phyloP scores from a whole-genome alignment of 2,797 vertebrate genomes.

The Hippopotamyrus pictus region DNA sequence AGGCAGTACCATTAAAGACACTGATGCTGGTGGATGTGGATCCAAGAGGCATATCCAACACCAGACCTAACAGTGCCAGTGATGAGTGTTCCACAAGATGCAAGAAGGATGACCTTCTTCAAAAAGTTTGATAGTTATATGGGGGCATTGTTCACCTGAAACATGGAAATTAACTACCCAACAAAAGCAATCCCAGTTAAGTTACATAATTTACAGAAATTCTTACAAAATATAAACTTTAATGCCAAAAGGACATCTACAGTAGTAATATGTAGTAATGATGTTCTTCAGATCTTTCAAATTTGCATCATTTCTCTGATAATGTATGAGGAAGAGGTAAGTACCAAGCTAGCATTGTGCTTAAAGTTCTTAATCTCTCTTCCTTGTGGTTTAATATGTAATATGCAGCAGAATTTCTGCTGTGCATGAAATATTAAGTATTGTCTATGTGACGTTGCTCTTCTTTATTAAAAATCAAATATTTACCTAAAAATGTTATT shows the following conservation, averaged over 20 bases:
- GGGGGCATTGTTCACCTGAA: not conserved
- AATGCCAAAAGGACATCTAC: not conserved
- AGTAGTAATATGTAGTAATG: no score
- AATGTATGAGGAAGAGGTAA: not conserved
- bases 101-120: not conserved
- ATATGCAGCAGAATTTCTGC: not conserved
- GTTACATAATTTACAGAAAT: not conserved
- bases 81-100: not conserved
- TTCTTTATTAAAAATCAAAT: not conserved
- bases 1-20: not conserved
- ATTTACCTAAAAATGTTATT: not conserved
- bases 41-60: not conserved
- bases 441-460: no score
- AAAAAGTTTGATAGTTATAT: not conserved
- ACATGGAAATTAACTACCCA: not conserved
- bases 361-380: not conserved
- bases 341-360: not conserved
- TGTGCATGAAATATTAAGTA: not conserved
- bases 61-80: not conserved
- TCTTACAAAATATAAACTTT: not conserved
- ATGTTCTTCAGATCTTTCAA: not conserved
- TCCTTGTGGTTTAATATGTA: not conserved
- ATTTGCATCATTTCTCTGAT: not conserved
- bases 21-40: not conserved
- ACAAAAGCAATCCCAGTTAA: not conserved